Evolutionary conservation across 2,113 vertebrate genomes (phyloP).

Genomic region (Podilymbus podiceps): DNA sequence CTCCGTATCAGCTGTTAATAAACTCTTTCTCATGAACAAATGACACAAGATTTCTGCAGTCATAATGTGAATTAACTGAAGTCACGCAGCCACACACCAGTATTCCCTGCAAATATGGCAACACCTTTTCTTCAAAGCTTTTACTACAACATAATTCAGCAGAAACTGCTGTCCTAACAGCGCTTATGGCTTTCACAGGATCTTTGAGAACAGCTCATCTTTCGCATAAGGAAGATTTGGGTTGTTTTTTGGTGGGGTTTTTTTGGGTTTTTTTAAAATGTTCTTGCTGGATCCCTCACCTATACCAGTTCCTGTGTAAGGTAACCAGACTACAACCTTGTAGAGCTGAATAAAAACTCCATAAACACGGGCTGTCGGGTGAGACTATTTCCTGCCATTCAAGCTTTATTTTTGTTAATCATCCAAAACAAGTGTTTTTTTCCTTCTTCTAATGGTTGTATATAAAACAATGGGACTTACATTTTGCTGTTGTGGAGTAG

Average conservation of each 20-base stretch:
- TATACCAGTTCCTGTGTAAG: not conserved
- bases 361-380: not conserved
- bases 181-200: not conserved
- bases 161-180: not conserved
- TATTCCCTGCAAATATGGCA: not conserved
- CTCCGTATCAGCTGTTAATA: not conserved
- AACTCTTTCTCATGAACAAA: not conserved
- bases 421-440: conserved; percentile 44
- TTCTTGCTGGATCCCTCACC: not conserved
- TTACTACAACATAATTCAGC: not conserved
- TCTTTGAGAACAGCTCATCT: not conserved
- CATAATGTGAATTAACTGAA: not conserved
- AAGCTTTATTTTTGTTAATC: conserved; percentile 53
- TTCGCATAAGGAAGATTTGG: not conserved
- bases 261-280: not conserved
- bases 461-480: conserved; percentile 29
- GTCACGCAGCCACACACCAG: not conserved
- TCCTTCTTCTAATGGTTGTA: conserved; percentile 11
- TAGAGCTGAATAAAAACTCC: conserved; percentile 33
- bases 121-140: not conserved
- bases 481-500: conserved; percentile 50
- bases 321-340: not conserved
- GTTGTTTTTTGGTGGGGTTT: not conserved
- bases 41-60: not conserved
- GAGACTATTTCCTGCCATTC: conserved; percentile 33